Evolutionary conservation across 2,113 vertebrate species (phyloP), one percentile per base, ranked within the genome.

Genomic region (Cichladusa arquata): DNA sequence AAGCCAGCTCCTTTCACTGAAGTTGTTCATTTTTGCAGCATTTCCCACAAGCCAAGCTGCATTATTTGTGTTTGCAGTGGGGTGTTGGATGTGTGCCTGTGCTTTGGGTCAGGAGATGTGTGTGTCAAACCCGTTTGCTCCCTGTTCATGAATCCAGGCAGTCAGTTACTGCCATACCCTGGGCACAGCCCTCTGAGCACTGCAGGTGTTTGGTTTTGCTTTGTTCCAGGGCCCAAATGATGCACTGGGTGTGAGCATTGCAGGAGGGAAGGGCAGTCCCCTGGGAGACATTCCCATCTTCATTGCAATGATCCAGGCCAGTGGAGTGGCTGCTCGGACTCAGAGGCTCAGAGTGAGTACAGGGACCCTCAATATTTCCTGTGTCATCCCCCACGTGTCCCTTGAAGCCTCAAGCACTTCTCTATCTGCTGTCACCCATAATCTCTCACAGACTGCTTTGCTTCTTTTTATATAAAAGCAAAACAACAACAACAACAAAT

Each of bases 231-330:
- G 98, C 53, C 98, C 97, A 25, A 96, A 81, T 14, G 99, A 99
- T 96, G 98, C 99, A 5, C 98, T 99, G 58, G 99, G 99, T 66
- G 98, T 99, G 96, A 99, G 99, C 82, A 99, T 99, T 82, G 99
- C 99, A 4, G 99, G 99, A 86, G 99, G 99, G 69, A 98, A 98
- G 84, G 99, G 99, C 47, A 99, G 99, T 92, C 99, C 99, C 2
- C 83, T 99, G 76, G 99, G 99, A 26, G 99, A 99, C 94, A 98
- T 98, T 60, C 99, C 99, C 36, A 98, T 99, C 95, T 99, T 99
- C 96, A 98, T 99, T 8, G 99, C 99, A 28, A 99, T 99, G 99
- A 99, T 99, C 94, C 99, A 99, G 95, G 99, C 99, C 96, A 99
- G 97, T 0, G 99, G 99, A 19, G 98, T 99, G 51, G 99, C 99